phyloP scores from a whole-genome alignment of 2,888 invertebrate species.

The Lottia scabra region DNA sequence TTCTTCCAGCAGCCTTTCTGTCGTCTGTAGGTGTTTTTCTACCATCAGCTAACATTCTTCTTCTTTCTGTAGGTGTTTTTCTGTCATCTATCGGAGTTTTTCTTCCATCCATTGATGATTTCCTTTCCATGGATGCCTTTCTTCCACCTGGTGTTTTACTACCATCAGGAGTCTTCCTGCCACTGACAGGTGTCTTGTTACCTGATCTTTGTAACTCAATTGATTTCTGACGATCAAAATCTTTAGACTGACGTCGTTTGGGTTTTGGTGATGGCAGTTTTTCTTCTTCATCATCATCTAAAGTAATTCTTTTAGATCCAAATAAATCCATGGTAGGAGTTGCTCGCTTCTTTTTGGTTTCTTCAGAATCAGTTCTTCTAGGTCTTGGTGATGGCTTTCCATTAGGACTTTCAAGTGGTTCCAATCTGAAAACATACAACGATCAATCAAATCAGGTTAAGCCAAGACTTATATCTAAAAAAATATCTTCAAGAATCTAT shows the following conservation, averaged over 20 bases:
- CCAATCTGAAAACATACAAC: background rate
- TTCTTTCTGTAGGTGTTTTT: slow-evolving; percentile 9
- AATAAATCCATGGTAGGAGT: slow-evolving; percentile 45
- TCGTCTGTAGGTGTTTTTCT: slow-evolving; percentile 14
- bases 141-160: slow-evolving; percentile 21
- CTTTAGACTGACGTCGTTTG: background rate
- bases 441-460: no score
- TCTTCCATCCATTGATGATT: slow-evolving; percentile 12
- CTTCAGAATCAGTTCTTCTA: background rate
- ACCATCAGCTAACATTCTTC: slow-evolving; percentile 23
- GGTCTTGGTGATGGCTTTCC: background rate
- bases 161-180: slow-evolving; percentile 24
- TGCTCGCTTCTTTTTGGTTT: slow-evolving; percentile 12
- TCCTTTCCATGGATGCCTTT: slow-evolving; percentile 15
- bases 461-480: no score
- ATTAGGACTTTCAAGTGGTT: background rate
- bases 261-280: background rate
- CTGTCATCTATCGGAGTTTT: slow-evolving; percentile 20
- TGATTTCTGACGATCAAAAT: background rate
- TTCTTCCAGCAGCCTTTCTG: slow-evolving; percentile 24
- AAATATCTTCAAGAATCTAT: no score
- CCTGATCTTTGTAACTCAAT: slow-evolving; percentile 11
- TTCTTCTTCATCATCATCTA: slow-evolving; percentile 42
- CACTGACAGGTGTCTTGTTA: slow-evolving; percentile 7
- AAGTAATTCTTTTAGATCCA: slow-evolving; percentile 35